Evolutionary conservation across 2,113 vertebrate genomes (phyloP), one percentile per base, ranked within the genome.

Genomic region (Nycticebus coucang): DNA sequence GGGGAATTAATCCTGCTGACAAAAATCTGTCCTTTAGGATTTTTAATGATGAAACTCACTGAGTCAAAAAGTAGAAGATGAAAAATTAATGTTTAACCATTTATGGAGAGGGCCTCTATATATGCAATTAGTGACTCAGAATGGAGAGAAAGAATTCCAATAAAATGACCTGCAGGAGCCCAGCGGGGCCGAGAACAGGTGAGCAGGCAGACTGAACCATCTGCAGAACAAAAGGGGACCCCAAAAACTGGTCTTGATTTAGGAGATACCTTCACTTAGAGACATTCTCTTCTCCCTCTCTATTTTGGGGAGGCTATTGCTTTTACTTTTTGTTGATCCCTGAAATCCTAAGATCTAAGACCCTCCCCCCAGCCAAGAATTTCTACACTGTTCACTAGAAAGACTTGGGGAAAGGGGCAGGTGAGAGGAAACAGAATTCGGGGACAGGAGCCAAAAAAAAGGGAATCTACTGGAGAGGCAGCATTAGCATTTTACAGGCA

Each of bases 401-500:
- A 41, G 14, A 26, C 13, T 0, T 30, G 66, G 91, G 19, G 35
- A 24, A 18, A 41, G 10, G 28, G 26, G 26, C 62, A 64, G 24
- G 13, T 0, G 0, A 10, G 45, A 35, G n/a, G 68, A 13, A 2
- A 6, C 28, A 2, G 19, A 21, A 5, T 3, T 28, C 41, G 21
- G n/a, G 59, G 50, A 24, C 5, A 0, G 35, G 66, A 13, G 18
- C 33, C 13, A 21, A 26, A 13, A 13, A 41, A 53, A 35, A 14
- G 53, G 30, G 5, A 21, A 14, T 0, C 33, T 0, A 0, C 24
- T 1, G 4, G 28, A 10, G 0, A 21, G 0, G 64, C 5, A 24
- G 77, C 24, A 15, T 41, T 6, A 55, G 19, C 0, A 26, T 81
- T 21, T 80, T 10, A 15, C 1, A 13, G 41, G 62, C 90, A 8